A percentile compares a stretch with the other conserved stretches of the same genome.
Conservation (phyloP, 2,113 vertebrate genomes). For the Apus apus region DNA sequence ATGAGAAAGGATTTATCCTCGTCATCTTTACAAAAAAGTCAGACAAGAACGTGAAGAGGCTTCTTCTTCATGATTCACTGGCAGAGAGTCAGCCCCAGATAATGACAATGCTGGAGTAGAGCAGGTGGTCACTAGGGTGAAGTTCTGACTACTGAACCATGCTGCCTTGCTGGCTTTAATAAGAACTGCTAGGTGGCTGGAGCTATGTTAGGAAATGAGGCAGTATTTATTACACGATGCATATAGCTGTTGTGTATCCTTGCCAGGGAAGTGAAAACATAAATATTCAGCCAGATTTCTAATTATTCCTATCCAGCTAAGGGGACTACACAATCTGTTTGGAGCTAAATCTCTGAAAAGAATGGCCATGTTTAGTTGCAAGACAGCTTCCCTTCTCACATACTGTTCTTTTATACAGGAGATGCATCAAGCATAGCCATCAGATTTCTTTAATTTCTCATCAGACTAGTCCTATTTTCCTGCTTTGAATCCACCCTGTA, state of each 20-base stretch:
- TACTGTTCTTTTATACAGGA: neutral
- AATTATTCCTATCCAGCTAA: neutral
- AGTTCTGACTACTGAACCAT: neutral
- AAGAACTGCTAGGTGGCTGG: neutral
- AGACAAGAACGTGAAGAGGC: neutral
- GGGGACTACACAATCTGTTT: neutral
- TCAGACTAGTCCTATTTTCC: neutral
- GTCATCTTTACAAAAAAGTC: neutral
- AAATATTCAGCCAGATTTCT: neutral
- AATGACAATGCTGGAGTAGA: fast-evolving
- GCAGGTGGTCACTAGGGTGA: neutral
- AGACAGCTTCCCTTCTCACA: neutral
- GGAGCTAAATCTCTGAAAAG: neutral
- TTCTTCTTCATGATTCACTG: neutral
- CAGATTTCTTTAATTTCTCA: neutral
- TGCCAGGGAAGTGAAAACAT: neutral
- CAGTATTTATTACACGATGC: neutral
- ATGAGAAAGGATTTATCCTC: neutral
- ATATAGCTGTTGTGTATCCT: neutral
- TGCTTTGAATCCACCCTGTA: neutral
- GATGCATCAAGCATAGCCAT: neutral
- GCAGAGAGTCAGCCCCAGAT: neutral
- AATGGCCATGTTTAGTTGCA: neutral
- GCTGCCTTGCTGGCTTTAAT: neutral
- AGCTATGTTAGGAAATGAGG: neutral